These are phyloP conservation scores for Platalea minor DNA, from an alignment of 2,797 vertebrate genomes.

Conservation along the genomic window DNA sequence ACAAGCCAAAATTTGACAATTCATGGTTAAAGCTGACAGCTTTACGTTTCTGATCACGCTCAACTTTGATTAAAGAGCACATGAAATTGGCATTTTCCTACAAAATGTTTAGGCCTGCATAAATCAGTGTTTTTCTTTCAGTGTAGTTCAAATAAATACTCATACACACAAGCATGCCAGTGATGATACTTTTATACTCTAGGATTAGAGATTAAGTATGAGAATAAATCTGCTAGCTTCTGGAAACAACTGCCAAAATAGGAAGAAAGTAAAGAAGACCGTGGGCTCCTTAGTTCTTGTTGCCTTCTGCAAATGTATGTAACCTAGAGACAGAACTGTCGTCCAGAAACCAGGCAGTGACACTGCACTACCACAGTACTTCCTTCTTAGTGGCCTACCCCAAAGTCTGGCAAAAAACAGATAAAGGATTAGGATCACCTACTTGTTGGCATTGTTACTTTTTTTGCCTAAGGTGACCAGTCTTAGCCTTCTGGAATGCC, in stretches of 20 bases:
- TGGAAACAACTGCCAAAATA: neutral
- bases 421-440: neutral
- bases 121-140: neutral
- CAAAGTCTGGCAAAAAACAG: neutral
- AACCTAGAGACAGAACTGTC: neutral
- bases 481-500: neutral
- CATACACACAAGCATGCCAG: neutral
- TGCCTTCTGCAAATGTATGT: neutral
- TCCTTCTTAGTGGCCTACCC: neutral
- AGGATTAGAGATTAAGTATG: neutral
- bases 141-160: neutral
- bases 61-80: neutral
- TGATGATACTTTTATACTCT: neutral
- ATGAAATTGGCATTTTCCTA: neutral
- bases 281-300: neutral
- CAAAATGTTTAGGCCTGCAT: fast-evolving
- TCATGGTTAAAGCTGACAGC: neutral
- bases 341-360: neutral
- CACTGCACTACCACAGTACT: neutral
- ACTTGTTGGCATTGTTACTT: neutral
- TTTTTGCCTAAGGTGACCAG: neutral
- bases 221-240: neutral
- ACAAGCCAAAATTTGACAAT: neutral
- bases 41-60: neutral
- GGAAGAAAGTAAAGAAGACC: neutral